Conservation (phyloP, 2,888 invertebrate species). For the Hemistola chrysoprasaria region DNA sequence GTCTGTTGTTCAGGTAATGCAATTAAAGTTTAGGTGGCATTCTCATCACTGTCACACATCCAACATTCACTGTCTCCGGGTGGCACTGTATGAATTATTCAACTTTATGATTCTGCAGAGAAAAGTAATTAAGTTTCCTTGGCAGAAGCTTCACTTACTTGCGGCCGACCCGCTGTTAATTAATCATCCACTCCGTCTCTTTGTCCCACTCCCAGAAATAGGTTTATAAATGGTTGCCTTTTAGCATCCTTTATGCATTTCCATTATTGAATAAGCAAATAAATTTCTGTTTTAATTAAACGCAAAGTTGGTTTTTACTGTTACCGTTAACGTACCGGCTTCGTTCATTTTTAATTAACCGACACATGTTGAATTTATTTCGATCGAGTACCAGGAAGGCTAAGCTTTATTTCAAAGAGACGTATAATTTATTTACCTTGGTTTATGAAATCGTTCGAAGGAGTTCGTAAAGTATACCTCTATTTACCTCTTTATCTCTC, state of each 20-base stretch:
- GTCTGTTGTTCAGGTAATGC: conserved; percentile 33
- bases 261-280: conserved; percentile 66
- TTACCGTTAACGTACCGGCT: conserved; percentile 15
- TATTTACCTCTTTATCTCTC: no score
- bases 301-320: conserved; percentile 40
- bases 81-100: conserved; percentile 34
- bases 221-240: conserved; percentile 65
- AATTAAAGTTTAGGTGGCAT: conserved; percentile 48
- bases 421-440: not conserved
- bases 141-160: conserved; percentile 55
- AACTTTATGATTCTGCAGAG: conserved; percentile 66
- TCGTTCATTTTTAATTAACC: conserved; percentile 20
- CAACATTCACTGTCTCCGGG: conserved; percentile 22
- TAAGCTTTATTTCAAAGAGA: not conserved
- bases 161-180: conserved; percentile 65
- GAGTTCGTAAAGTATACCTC: no score
- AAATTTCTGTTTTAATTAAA: conserved; percentile 49
- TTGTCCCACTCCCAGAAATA: conserved; percentile 63
- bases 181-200: conserved; percentile 65
- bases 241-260: conserved; percentile 58
- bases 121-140: conserved; percentile 75
- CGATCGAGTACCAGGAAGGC: not conserved
- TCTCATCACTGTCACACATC: conserved; percentile 37
- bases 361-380: conserved; percentile 15
- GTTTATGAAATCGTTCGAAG: no score